Percentiles rank a stretch among this genome's conserved stretches.
phyloP scores from a whole-genome alignment of 2,797 vertebrate species.

The Parauchenoglanis ngamensis region DNA sequence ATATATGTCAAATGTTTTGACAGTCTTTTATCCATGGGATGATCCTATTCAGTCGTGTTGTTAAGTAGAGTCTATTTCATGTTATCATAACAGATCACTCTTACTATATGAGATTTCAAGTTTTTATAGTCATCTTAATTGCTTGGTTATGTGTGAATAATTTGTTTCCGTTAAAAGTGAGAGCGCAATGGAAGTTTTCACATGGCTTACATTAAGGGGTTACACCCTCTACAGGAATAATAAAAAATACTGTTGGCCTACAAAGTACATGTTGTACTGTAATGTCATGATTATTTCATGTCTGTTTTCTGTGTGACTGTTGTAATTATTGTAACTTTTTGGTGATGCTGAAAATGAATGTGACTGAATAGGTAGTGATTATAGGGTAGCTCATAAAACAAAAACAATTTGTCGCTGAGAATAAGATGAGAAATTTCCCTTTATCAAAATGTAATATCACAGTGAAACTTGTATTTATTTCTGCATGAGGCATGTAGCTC shows the following conservation, averaged over 20 bases:
- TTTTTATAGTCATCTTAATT: conserved; percentile 7
- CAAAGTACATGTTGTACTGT: background rate
- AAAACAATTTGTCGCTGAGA: background rate
- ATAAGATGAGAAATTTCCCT: background rate
- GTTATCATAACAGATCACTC: background rate
- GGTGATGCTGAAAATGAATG: background rate
- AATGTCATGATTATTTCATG: background rate
- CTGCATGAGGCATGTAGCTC: background rate
- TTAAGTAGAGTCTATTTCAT: background rate
- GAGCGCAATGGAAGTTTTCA: background rate
- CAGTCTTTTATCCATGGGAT: background rate
- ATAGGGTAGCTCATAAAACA: background rate
- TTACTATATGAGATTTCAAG: background rate
- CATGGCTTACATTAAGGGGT: background rate
- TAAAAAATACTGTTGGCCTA: background rate
- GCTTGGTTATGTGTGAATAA: background rate
- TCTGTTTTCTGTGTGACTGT: background rate
- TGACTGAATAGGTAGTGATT: background rate
- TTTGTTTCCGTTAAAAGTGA: background rate
- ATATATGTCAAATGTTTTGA: background rate
- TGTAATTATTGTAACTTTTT: background rate
- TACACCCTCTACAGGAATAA: background rate
- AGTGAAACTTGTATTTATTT: background rate
- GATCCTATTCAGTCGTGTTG: background rate
- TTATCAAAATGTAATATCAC: background rate